Conservation (phyloP, 2,113 vertebrate species). For the Geococcyx californianus region DNA sequence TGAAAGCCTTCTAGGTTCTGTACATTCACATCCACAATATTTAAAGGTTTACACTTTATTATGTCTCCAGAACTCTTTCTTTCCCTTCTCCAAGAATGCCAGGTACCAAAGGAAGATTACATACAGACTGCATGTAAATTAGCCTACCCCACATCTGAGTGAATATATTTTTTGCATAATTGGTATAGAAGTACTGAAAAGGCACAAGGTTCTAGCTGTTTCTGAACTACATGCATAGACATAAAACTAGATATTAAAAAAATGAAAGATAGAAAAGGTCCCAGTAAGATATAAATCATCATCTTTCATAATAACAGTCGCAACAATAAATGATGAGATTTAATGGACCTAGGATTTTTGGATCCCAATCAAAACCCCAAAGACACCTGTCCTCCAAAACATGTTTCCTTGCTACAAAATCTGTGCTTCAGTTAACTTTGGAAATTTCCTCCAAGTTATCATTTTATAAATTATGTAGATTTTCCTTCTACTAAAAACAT, state of each 20-base stretch:
- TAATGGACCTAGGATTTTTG: background rate
- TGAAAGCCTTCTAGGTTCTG: background rate
- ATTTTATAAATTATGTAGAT: background rate
- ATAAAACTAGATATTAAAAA: background rate
- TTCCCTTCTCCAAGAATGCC: background rate
- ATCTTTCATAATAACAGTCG: background rate
- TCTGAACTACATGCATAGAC: background rate
- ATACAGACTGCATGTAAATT: background rate
- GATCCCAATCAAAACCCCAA: background rate
- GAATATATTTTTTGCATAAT: background rate
- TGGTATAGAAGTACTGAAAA: background rate
- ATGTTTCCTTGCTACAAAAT: background rate
- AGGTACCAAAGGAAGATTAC: background rate
- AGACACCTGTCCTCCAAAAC: background rate
- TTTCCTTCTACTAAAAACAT: background rate
- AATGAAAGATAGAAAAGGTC: background rate
- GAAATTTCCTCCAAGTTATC: background rate
- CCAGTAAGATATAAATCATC: background rate
- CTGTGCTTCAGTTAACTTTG: background rate
- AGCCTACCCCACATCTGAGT: fast-evolving
- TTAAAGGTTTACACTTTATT: background rate
- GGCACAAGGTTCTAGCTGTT: background rate
- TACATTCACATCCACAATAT: background rate
- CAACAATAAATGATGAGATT: background rate
- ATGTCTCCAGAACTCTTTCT: background rate